Evolutionary conservation across 2,113 vertebrate genomes (phyloP).

Genomic region (Anoura caudifer): DNA sequence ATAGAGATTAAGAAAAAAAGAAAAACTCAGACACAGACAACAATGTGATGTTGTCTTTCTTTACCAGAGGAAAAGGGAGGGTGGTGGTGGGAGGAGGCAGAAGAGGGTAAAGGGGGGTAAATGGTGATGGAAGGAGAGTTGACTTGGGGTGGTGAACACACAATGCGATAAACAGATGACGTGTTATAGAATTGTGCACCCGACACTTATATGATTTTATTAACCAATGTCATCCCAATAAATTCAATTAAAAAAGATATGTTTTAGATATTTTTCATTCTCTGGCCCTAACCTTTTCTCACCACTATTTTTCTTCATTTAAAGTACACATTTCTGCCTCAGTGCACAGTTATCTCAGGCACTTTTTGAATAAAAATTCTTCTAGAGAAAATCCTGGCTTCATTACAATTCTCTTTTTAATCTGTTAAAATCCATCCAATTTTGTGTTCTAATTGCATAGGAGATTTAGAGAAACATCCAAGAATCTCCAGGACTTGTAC

Average conservation of each 20-base stretch:
- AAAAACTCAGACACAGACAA: background rate
- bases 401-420: slow-evolving; percentile 62
- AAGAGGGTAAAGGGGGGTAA: background rate
- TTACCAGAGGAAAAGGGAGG: background rate
- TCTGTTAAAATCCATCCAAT: slow-evolving; percentile 64
- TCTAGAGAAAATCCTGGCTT: slow-evolving; percentile 59
- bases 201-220: background rate
- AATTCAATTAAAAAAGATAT: background rate
- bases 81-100: background rate
- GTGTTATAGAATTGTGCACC: background rate
- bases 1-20: background rate
- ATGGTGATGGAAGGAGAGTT: background rate
- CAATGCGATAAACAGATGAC: background rate
- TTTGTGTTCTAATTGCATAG: slow-evolving; percentile 65
- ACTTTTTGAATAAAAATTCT: slow-evolving; percentile 62
- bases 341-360: slow-evolving; percentile 36
- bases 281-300: background rate
- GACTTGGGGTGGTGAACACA: background rate
- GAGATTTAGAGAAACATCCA: slow-evolving; percentile 67
- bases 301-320: slow-evolving; percentile 36
- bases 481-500: slow-evolving; percentile 61
- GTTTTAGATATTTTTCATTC: background rate
- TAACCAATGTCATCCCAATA: background rate
- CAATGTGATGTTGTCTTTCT: too few species aligned
- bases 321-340: slow-evolving; percentile 35